These are phyloP conservation scores for Chironomus riparius DNA, from an alignment of 2,888 invertebrate species.

Conservation along the genomic window DNA sequence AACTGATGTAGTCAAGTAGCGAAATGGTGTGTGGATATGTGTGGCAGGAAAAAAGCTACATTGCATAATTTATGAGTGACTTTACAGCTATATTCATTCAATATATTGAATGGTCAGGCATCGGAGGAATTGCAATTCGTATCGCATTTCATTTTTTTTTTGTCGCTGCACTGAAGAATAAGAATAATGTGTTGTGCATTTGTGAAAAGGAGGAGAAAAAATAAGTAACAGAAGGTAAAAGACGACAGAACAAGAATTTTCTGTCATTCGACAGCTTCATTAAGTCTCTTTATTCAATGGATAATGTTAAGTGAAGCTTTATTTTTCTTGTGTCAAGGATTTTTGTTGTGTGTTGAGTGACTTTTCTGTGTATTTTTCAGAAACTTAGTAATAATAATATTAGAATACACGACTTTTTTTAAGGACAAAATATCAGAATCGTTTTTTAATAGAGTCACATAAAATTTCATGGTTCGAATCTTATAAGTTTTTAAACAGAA, in stretches of 20 bases:
- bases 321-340: neutral
- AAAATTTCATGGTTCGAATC: too few relatives aligned
- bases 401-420: too few relatives aligned
- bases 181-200: neutral
- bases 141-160: neutral
- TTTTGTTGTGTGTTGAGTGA: neutral
- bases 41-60: neutral
- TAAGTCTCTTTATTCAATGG: constrained; percentile 19
- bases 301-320: neutral
- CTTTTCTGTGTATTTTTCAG: neutral
- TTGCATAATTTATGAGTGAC: constrained; percentile 24
- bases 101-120: neutral
- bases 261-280: constrained; percentile 15
- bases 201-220: neutral
- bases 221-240: neutral
- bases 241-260: constrained; percentile 1
- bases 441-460: too few relatives aligned
- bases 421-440: too few relatives aligned
- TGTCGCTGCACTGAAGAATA: neutral
- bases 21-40: too few relatives aligned
- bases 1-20: neutral
- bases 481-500: too few relatives aligned
- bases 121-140: neutral
- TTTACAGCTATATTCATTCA: constrained; percentile 4
- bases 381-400: too few relatives aligned